Conservation (phyloP, 2,113 vertebrate genomes). For the Labeo rohita region DNA sequence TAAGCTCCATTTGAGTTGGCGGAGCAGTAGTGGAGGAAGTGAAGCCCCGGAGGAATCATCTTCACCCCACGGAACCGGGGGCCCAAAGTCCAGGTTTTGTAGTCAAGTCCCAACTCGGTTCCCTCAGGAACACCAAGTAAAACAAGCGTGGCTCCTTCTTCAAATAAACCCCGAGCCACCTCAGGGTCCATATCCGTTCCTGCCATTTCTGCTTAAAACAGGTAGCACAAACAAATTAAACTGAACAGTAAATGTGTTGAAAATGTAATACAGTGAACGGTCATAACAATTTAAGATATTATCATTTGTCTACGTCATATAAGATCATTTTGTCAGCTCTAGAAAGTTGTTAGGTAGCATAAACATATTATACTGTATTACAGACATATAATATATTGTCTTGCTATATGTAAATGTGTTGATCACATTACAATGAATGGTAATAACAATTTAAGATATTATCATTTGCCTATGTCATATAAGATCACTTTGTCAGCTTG, state of each 20-base stretch:
- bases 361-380: too few species aligned
- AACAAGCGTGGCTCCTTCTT: conserved; percentile 89
- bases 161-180: conserved; percentile 85
- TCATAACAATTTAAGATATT: not conserved
- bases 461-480: not conserved
- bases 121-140: conserved; percentile 87
- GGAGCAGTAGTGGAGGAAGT: conserved; percentile 90
- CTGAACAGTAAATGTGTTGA: not conserved
- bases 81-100: conserved; percentile 89
- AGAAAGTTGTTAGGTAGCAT: too few species aligned
- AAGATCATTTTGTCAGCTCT: not conserved
- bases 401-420: too few species aligned
- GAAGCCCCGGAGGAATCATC: conserved; percentile 95
- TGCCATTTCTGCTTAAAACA: conserved; percentile 54
- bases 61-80: conserved; percentile 92
- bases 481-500: too few species aligned
- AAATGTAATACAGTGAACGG: not conserved
- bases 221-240: not conserved
- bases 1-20: conserved; percentile 69
- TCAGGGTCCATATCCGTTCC: conserved; percentile 82
- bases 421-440: not conserved
- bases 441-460: not conserved
- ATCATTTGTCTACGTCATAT: not conserved
- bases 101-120: conserved; percentile 92
- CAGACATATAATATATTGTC: too few species aligned